Evolutionary conservation across 1,140 invertebrate genomes (phyloP).

Genomic region (Microplitis demolitor): DNA sequence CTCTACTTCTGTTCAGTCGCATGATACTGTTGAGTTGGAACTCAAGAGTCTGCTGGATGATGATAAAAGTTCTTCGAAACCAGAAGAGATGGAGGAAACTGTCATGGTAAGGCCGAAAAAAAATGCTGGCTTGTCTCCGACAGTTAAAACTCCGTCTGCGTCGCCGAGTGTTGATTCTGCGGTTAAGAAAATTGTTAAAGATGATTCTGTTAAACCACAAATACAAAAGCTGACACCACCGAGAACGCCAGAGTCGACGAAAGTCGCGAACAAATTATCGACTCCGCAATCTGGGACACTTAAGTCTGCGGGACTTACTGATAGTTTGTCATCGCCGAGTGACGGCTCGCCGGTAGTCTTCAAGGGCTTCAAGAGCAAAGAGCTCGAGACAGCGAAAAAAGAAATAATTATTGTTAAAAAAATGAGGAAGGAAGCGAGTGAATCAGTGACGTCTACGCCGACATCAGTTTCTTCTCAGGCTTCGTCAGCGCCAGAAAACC

Average conservation of each 20-base stretch:
- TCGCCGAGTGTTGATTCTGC: not conserved
- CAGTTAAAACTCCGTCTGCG: not conserved
- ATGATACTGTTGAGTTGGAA: constrained; percentile 54
- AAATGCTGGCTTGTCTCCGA: not conserved
- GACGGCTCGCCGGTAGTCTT: constrained; percentile 4
- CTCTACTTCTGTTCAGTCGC: constrained; percentile 30
- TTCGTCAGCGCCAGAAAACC: constrained; percentile 13
- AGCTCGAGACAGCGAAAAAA: not conserved
- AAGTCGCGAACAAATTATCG: too few species aligned
- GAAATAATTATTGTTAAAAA: constrained; percentile 12
- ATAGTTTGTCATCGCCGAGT: constrained; percentile 18
- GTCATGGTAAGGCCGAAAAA: constrained; percentile 13
- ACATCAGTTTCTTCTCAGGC: not conserved
- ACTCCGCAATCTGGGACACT: too few species aligned
- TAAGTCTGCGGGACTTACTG: not conserved
- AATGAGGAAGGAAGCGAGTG: not conserved
- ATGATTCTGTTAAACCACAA: too few species aligned
- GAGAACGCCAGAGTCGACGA: too few species aligned
- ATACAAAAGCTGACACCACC: too few species aligned
- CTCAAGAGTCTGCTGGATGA: constrained; percentile 55
- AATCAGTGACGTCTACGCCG: not conserved
- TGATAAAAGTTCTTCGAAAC: constrained; percentile 35
- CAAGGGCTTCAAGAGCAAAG: not conserved
- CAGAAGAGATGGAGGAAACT: not conserved
- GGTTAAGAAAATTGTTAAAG: too few species aligned